phyloP scores from a whole-genome alignment of 35 echinoderm and acorn worm genomes.

The Ophioderma brevispina region DNA sequence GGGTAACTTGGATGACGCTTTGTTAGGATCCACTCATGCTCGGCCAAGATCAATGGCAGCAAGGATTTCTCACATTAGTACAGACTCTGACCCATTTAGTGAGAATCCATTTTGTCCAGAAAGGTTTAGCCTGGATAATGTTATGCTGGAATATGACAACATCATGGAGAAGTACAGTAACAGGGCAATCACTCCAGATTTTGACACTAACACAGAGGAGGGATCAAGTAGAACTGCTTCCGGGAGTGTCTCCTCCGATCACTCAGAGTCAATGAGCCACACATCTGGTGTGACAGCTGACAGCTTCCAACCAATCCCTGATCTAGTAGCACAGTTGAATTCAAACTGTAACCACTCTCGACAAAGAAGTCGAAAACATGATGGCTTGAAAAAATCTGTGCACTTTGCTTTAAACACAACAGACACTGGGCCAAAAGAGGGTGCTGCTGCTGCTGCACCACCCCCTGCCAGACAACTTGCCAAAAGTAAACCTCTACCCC shows the following conservation, averaged over 20 bases:
- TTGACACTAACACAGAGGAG: constrained; percentile 62
- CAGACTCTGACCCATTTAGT: constrained; percentile 43
- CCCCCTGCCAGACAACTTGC: neutral
- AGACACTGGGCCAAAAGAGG: neutral
- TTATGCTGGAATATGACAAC: constrained; percentile 85
- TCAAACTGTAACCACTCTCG: neutral
- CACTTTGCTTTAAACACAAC: neutral
- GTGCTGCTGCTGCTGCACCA: neutral
- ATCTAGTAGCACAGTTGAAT: neutral
- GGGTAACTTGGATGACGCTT: constrained; percentile 14
- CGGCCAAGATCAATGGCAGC: constrained; percentile 37
- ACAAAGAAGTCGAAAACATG: neutral
- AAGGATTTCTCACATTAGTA: neutral
- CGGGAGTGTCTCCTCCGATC: neutral
- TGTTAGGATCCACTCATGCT: constrained; percentile 3
- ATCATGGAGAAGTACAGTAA: constrained; percentile 84
- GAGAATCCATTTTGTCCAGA: constrained; percentile 30
- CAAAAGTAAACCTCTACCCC: neutral
- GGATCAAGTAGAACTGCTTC: constrained; percentile 3
- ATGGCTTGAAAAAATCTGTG: neutral
- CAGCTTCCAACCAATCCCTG: neutral
- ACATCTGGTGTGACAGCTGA: neutral
- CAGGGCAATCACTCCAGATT: constrained; percentile 77
- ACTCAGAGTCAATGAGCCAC: neutral
- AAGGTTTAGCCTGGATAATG: constrained; percentile 74